Percentiles rank a stretch among this genome's conserved stretches.
Conservation (phyloP, 2,113 vertebrate species). For the Macrotis lagotis region DNA sequence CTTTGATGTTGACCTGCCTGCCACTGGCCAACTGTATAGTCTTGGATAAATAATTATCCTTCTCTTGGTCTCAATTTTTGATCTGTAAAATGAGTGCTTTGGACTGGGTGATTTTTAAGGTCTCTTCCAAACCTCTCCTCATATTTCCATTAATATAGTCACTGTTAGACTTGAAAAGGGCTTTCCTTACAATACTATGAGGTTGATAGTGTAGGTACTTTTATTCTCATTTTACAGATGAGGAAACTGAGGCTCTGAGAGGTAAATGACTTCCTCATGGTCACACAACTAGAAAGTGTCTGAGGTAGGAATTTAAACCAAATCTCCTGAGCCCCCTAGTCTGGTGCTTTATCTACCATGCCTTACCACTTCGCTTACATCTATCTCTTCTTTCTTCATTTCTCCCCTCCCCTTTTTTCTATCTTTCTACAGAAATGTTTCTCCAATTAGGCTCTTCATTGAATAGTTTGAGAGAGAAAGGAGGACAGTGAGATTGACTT, state of each 20-base stretch:
- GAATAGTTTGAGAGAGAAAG: not conserved
- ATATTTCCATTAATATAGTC: not conserved
- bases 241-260: not conserved
- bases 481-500: not conserved
- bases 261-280: not conserved
- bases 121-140: not conserved
- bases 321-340: not conserved
- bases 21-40: not conserved
- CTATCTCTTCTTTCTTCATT: not conserved
- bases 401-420: not conserved
- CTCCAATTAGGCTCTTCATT: not conserved
- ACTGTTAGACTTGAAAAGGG: not conserved
- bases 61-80: not conserved
- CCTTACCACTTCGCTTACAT: not conserved
- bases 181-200: not conserved
- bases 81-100: not conserved
- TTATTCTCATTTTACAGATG: not conserved
- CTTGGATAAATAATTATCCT: not conserved
- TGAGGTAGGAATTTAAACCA: not conserved
- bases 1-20: not conserved
- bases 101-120: not conserved
- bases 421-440: not conserved
- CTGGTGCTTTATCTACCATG: not conserved
- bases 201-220: not conserved
- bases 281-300: not conserved